phyloP scores from a whole-genome alignment of 2,797 vertebrate species.

The Morus bassanus region DNA sequence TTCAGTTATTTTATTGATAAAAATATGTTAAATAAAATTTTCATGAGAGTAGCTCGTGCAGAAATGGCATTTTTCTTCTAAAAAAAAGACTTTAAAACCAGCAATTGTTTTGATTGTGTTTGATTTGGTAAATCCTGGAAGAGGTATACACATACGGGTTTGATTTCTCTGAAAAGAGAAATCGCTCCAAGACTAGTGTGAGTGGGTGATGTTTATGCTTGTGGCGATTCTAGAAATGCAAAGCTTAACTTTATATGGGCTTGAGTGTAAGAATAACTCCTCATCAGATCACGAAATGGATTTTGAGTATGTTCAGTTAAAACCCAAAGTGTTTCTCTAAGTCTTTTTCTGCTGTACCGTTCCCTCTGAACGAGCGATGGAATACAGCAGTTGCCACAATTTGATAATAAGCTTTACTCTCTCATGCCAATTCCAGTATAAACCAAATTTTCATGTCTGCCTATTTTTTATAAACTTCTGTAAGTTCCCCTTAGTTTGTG shows the following conservation, averaged over 20 bases:
- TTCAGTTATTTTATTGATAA: slow-evolving; percentile 53
- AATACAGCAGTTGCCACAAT: slow-evolving; percentile 20
- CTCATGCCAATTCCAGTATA: slow-evolving; percentile 49
- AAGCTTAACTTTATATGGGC: not conserved
- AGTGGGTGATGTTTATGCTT: not conserved
- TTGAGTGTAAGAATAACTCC: not conserved
- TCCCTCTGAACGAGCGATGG: not conserved
- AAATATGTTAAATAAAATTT: slow-evolving; percentile 55
- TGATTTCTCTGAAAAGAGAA: slow-evolving; percentile 4
- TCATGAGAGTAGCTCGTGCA: slow-evolving; percentile 33
- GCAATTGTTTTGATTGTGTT: not conserved
- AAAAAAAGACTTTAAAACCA: not conserved
- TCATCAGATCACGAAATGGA: not conserved
- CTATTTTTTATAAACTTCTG: slow-evolving; percentile 47
- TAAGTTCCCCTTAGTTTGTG: slow-evolving; percentile 51
- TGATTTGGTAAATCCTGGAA: slow-evolving; percentile 53
- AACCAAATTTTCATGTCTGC: slow-evolving; percentile 45
- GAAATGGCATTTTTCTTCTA: slow-evolving; percentile 48
- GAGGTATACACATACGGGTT: not conserved
- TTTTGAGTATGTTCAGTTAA: not conserved
- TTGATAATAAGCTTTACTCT: slow-evolving; percentile 38
- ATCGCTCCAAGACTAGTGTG: not conserved
- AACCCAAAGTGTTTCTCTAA: not conserved
- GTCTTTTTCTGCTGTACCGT: not conserved
- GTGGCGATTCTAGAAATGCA: not conserved